These are phyloP conservation scores for Latrodectus elegans DNA, from an alignment of 2,888 invertebrate species.

Conservation along the genomic window DNA sequence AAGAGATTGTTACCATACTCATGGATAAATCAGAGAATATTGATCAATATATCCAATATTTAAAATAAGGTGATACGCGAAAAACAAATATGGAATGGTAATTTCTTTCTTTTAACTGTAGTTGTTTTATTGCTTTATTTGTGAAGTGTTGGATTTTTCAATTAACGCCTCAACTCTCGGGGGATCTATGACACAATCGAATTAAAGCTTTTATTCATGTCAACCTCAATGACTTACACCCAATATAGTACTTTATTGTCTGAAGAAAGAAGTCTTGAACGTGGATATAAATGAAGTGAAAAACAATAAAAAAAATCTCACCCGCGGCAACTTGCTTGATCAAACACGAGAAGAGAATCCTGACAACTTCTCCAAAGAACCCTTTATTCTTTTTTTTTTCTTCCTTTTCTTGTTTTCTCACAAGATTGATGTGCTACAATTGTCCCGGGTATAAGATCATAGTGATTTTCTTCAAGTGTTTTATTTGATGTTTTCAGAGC, in stretches of 20 bases:
- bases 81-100: too few species aligned
- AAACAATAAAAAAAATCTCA: neutral
- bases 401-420: neutral
- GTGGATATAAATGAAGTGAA: constrained; percentile 2
- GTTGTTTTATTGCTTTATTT: too few species aligned
- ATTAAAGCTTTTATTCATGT: neutral
- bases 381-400: neutral
- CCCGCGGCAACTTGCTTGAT: neutral
- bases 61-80: too few species aligned
- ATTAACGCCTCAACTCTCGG: neutral
- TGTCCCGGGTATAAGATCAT: neutral
- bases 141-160: neutral
- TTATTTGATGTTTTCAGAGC: neutral
- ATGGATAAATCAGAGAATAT: too few species aligned
- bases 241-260: neutral
- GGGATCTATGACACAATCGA: neutral
- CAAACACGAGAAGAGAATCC: neutral
- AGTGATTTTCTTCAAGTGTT: constrained; percentile 1
- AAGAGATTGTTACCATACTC: too few species aligned
- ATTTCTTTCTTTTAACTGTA: too few species aligned
- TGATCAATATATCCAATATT: too few species aligned
- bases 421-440: constrained; percentile 5
- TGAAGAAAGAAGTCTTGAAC: neutral
- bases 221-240: neutral
- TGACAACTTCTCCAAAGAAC: neutral